Conservation (phyloP, 2,113 vertebrate species). For the Alectura lathami region DNA sequence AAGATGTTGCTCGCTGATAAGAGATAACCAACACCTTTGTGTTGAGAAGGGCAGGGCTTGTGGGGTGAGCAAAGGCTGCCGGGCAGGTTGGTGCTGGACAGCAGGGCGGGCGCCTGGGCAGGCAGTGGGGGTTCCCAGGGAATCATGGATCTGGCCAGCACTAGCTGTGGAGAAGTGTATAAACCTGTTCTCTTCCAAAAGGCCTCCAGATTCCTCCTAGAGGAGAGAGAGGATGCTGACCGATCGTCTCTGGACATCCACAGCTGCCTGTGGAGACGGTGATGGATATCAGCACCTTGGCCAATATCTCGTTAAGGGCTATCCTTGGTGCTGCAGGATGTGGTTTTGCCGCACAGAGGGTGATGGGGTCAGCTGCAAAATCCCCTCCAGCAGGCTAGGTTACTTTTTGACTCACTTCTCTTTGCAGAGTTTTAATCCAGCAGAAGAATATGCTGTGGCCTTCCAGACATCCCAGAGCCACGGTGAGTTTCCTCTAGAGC, state of each 20-base stretch:
- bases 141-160: not conserved
- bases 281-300: not conserved
- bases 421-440: not conserved
- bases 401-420: not conserved
- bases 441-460: not conserved
- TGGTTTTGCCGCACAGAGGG: not conserved
- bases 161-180: not conserved
- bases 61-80: not conserved
- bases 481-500: not conserved
- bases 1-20: not conserved
- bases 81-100: not conserved
- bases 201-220: not conserved
- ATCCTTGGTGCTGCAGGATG: not conserved
- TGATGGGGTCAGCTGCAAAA: not conserved
- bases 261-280: not conserved
- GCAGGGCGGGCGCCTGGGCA: fast-evolving
- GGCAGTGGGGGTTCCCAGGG: too few relatives aligned
- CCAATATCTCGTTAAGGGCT: not conserved
- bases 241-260: not conserved
- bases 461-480: not conserved
- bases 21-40: not conserved
- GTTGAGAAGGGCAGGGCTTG: not conserved
- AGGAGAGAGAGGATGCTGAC: not conserved
- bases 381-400: not conserved
- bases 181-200: not conserved